Base-by-base conservation (phyloP, 2,797 vertebrate species). In the Aselliscus stoliczkanus region DNA sequence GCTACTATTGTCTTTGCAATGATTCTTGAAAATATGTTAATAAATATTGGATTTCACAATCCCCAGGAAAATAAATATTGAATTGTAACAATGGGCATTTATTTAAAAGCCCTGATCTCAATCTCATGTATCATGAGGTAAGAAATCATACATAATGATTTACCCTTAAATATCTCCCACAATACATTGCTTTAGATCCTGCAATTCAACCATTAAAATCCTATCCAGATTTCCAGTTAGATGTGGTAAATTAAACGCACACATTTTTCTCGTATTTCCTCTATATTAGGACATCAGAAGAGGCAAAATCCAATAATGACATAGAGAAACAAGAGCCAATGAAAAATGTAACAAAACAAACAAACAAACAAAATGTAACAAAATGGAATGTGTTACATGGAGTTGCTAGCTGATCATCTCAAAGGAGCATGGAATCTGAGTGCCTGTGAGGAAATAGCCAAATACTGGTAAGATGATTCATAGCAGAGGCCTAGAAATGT, bases 21-120 rank as follows among this genome's bases (percentile, higher is more conserved):
- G 70, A 80, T 17, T 81, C 34, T 80, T 79, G 56, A 94, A 94
- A 87, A 80, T 62, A 65, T 39, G 37, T 82, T 94, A 65, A 95
- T 89, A 70, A 87, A 95, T 88, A 67, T 65, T 81, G 69, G 39
- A 42, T 96, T 96, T 93, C 23, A 80, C 25, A 84, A 44, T 79
- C 75, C 11, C 25, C 27, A 85, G 56, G 39, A 25, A 95, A 96
- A 96, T 83, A 88, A 88, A 95, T 94, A 97, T 82, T 91, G 94
- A 95, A 80, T 94, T 94, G 50, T 70, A 93, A 77, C 42, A 67
- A 79, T 52, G 17, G 7, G 7, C 42, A 82, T 86, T 97, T 84
- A 81, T 77, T 54, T 64, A 89, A 83, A 90, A 92, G 79, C 7
- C 15, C 2, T 70, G 37, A 18, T 17, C 39, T 86, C 8, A 50